These are phyloP conservation scores for Phyto melanocephala DNA, from an alignment of 2,888 invertebrate species.

Conservation along the genomic window DNA sequence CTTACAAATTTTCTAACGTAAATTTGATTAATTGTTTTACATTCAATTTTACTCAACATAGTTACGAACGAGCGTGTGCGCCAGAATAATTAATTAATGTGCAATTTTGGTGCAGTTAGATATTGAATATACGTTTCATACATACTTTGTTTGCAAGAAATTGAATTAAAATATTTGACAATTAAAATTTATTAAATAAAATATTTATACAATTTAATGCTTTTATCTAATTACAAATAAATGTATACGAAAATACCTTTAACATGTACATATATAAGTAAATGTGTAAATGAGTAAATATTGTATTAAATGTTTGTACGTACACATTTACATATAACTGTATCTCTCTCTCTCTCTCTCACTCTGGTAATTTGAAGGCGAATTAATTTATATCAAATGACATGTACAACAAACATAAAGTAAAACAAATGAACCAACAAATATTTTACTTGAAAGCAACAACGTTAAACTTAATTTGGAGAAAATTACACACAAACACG, in stretches of 20 bases:
- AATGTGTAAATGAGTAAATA: background rate
- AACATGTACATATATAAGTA: too few relatives aligned
- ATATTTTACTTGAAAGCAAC: background rate
- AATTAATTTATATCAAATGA: constrained; percentile 21
- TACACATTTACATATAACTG: too few relatives aligned
- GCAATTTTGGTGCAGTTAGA: background rate
- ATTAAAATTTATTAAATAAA: constrained; percentile 42
- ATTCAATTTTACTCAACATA: constrained; percentile 10
- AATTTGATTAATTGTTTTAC: constrained; percentile 45
- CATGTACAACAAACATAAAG: constrained; percentile 23
- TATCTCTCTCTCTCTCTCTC: too few relatives aligned
- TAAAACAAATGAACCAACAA: constrained; percentile 8
- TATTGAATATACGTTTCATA: background rate
- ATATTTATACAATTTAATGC: constrained; percentile 10
- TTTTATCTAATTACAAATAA: background rate
- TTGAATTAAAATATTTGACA: background rate
- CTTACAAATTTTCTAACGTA: background rate
- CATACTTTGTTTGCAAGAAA: background rate
- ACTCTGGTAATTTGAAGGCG: constrained; percentile 8
- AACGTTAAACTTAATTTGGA: background rate
- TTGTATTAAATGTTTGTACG: background rate
- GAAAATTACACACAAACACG: background rate
- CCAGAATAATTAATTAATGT: background rate
- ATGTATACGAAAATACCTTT: too few relatives aligned
- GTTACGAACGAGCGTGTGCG: background rate